Conservation (phyloP, 2,113 vertebrate genomes). For the Chloropsis cyanopogon region DNA sequence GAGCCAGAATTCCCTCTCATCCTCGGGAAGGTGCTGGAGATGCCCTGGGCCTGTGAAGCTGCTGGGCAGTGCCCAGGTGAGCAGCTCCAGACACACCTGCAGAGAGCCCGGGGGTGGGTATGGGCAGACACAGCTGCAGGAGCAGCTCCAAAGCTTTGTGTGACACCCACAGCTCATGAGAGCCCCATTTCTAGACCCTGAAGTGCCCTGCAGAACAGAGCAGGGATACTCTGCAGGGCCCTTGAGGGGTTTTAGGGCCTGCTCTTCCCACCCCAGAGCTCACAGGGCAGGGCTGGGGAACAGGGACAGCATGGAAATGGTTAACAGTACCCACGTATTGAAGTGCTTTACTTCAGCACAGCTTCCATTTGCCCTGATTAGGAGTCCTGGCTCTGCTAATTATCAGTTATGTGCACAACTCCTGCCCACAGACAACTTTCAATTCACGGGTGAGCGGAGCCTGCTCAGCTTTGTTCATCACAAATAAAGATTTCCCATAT, state of each 20-base stretch:
- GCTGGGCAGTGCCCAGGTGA: neutral
- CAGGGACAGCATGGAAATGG: neutral
- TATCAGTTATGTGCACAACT: neutral
- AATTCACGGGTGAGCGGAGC: neutral
- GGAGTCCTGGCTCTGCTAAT: neutral
- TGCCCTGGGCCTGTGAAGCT: neutral
- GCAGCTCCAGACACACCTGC: neutral
- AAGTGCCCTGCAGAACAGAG: neutral
- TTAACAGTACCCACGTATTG: neutral
- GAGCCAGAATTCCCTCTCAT: neutral
- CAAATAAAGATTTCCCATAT: neutral
- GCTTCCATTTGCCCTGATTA: neutral
- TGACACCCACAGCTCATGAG: neutral
- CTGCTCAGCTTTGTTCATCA: neutral
- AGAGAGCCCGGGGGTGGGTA: neutral
- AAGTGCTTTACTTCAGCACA: neutral
- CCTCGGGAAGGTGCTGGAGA: neutral
- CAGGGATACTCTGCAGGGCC: too few species aligned
- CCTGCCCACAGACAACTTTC: neutral
- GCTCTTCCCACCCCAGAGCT: neutral
- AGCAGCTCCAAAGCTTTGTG: neutral
- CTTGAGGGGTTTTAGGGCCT: neutral
- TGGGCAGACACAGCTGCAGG: neutral
- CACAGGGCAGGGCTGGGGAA: neutral
- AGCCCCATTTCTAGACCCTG: neutral